These are phyloP conservation scores for Stictocephala bisonia DNA, from an alignment of 2,888 invertebrate species.

Conservation along the genomic window DNA sequence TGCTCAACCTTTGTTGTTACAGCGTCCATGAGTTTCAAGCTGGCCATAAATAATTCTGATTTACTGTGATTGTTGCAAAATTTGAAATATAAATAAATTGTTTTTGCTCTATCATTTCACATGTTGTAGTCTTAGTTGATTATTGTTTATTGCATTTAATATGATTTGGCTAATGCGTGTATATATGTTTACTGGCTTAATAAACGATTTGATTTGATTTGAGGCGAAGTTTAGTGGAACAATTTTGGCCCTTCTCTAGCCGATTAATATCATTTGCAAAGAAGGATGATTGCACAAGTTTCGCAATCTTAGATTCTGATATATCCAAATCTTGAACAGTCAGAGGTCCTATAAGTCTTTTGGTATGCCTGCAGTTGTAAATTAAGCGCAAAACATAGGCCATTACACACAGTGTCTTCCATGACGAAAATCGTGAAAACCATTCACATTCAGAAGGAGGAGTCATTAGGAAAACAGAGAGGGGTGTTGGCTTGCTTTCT, in stretches of 20 bases:
- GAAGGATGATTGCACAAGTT: not conserved
- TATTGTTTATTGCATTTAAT: too few relatives aligned
- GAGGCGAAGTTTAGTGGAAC: not conserved
- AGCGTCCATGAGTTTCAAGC: too few relatives aligned
- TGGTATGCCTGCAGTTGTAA: not conserved
- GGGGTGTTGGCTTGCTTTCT: not conserved
- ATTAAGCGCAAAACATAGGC: conserved; percentile 18
- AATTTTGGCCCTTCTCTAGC: not conserved
- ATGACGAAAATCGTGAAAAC: conserved; percentile 4
- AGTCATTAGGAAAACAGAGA: not conserved
- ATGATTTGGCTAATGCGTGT: too few relatives aligned
- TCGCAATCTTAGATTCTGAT: not conserved
- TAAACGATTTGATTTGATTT: too few relatives aligned
- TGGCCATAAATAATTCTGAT: too few relatives aligned
- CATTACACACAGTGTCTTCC: not conserved
- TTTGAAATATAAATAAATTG: too few relatives aligned
- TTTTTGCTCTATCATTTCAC: too few relatives aligned
- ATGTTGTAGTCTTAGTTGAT: too few relatives aligned
- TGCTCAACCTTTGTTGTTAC: too few relatives aligned
- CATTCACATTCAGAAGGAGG: not conserved
- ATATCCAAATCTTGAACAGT: not conserved
- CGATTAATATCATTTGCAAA: conserved; percentile 7
- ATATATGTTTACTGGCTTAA: too few relatives aligned
- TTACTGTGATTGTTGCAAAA: too few relatives aligned
- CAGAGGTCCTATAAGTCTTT: not conserved